Evolutionary conservation across 1,140 invertebrate genomes (phyloP).

Genomic region (Sitophilus oryzae): DNA sequence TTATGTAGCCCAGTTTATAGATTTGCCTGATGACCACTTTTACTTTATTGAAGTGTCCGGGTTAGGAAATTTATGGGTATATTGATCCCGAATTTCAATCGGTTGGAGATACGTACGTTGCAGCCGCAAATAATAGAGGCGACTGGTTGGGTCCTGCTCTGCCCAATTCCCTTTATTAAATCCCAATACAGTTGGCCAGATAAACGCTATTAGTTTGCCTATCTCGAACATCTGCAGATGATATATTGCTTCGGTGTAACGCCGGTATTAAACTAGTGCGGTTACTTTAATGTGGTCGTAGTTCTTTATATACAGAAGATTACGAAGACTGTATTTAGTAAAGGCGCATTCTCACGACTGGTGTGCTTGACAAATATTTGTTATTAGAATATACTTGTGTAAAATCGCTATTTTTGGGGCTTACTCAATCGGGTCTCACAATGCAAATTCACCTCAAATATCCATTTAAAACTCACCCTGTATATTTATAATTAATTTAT

Average conservation of each 20-base stretch:
- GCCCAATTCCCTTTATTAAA: conserved; percentile 16
- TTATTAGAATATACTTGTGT: no score
- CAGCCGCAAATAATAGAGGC: conserved; percentile 8
- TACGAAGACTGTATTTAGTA: no score
- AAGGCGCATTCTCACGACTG: no score
- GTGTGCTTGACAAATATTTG: no score
- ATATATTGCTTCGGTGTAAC: conserved; percentile 10
- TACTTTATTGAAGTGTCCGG: neutral
- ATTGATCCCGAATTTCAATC: conserved; percentile 1
- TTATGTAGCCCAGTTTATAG: neutral
- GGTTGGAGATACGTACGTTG: neutral
- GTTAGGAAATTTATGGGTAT: conserved; percentile 4
- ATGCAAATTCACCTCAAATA: no score
- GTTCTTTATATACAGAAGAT: no score
- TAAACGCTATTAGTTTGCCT: conserved; percentile 14
- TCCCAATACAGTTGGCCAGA: conserved; percentile 14
- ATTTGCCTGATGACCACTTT: neutral
- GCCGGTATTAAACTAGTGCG: no score
- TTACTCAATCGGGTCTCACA: no score
- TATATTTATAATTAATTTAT: no score
- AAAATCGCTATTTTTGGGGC: no score
- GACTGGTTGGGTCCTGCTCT: neutral
- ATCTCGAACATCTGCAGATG: conserved; percentile 11
- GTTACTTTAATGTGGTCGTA: no score
- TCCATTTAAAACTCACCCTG: no score